phyloP scores from a whole-genome alignment of 2,113 vertebrate genomes.

The Vanacampus margaritifer region DNA sequence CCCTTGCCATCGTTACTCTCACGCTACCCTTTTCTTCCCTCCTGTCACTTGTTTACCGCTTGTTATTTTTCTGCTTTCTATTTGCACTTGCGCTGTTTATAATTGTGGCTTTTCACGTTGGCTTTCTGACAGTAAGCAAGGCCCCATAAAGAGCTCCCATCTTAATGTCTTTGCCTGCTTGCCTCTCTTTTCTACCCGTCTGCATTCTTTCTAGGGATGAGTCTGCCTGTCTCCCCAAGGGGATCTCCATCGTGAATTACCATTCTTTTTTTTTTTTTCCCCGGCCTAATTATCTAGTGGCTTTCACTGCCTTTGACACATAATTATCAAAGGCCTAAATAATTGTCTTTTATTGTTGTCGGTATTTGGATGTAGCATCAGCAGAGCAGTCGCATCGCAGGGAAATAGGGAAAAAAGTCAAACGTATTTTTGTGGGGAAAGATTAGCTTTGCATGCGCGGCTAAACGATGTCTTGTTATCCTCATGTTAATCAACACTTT shows the following conservation, averaged over 20 bases:
- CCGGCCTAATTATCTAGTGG: constrained; percentile 77
- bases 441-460: constrained; percentile 69
- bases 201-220: constrained; percentile 63
- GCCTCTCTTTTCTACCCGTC: constrained; percentile 39
- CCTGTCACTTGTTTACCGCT: constrained; percentile 25
- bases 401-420: constrained; percentile 54
- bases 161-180: constrained; percentile 54
- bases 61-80: constrained; percentile 49
- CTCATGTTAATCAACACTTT: constrained; percentile 48
- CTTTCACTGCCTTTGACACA: constrained; percentile 76
- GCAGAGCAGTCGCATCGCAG: constrained; percentile 55
- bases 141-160: constrained; percentile 68
- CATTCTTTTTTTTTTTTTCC: constrained; percentile 56
- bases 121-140: constrained; percentile 65
- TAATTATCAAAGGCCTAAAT: constrained; percentile 81
- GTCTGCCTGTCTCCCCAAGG: constrained; percentile 61
- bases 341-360: constrained; percentile 75
- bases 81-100: constrained; percentile 48
- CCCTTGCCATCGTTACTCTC: constrained; percentile 14
- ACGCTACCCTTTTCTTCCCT: constrained; percentile 48
- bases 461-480: constrained; percentile 60
- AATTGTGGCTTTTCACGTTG: constrained; percentile 70
- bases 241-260: constrained; percentile 75
- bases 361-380: constrained; percentile 70
- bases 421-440: constrained; percentile 70